Conservation (phyloP, 2,888 invertebrate genomes). For the Lasioglossum leucozonium region DNA sequence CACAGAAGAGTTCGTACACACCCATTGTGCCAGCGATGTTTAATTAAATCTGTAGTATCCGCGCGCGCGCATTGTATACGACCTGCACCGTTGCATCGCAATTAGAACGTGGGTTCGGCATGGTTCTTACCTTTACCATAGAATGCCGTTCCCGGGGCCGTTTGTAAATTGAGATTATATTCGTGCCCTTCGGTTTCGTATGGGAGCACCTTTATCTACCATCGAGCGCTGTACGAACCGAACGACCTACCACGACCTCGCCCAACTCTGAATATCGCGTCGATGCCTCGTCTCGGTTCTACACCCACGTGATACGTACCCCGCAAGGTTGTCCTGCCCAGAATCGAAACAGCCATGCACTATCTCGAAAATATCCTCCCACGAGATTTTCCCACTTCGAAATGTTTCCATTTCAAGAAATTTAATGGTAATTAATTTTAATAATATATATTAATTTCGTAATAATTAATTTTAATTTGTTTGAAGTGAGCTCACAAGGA, state of each 20-base stretch:
- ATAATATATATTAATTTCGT: too few species aligned
- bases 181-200: conserved; percentile 53
- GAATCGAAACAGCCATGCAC: conserved; percentile 54
- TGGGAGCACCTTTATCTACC: conserved; percentile 64
- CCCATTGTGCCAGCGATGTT: conserved; percentile 4
- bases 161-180: conserved; percentile 54
- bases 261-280: conserved; percentile 68
- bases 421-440: too few species aligned
- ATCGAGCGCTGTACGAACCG: conserved; percentile 50
- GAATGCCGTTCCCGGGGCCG: conserved; percentile 35
- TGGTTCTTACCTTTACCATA: conserved; percentile 44
- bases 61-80: neutral
- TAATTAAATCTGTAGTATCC: conserved; percentile 22
- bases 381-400: too few species aligned
- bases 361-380: conserved; percentile 14
- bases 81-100: conserved; percentile 25
- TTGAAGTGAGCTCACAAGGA: too few species aligned
- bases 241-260: conserved; percentile 72
- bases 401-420: too few species aligned
- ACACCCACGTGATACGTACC: conserved; percentile 69
- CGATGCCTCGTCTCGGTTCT: conserved; percentile 63
- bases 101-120: conserved; percentile 49
- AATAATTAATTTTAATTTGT: too few species aligned
- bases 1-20: neutral
- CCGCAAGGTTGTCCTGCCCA: conserved; percentile 64